Base-by-base conservation (phyloP, 2,888 invertebrate genomes). In the Teleogryllus oceanicus region DNA sequence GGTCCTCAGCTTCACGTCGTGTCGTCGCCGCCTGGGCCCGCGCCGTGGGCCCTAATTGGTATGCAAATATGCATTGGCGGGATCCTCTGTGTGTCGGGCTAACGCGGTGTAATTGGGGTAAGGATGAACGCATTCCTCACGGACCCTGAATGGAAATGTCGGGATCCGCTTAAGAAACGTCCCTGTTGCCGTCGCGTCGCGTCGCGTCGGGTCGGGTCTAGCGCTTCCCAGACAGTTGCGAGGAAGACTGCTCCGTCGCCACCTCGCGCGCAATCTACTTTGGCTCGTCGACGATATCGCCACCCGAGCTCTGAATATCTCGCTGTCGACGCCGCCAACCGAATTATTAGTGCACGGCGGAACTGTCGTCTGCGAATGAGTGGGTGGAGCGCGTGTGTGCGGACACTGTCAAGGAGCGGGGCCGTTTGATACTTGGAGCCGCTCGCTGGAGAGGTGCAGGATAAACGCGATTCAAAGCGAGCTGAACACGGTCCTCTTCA, bases 51-150 rank as follows among this genome's bases (percentile, higher is more conserved):
- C 62, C 62, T 62, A 62, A 62, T 62, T 62, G 62, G 62, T n/a
- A 62, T 62, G 62, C 62, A 62, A 62, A 62, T 62, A 62, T 62
- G 62, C 62, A 62, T 62, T 62, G 16, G 62, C n/a, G 62, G 62
- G 62, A 12, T 18, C 16, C 62, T 62, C n/a, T 13, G 62, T 62
- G n/a, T n/a, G 62, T 62, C n/a, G 62, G 62, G 62, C 13, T 62
- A 62, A 62, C 62, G 62, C 62, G 8, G 16, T 62, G 62, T 62
- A 62, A 62, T 62, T 62, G 62, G 62, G 62, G 62, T 62, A n/a
- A 13, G n/a, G 62, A 13, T 13, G 62, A 62, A 16, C 62, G n/a
- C 62, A n/a, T n/a, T 62, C 62, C 62, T 62, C 62, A 18, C 16
- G 62, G 62, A 13, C n/a, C 62, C 13, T 62, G 16, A 62, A 62